Percentiles rank a stretch among this genome's conserved stretches.
These are phyloP conservation scores for Trichogramma evanescens DNA, from an alignment of 2,888 invertebrate species.

Conservation along the genomic window DNA sequence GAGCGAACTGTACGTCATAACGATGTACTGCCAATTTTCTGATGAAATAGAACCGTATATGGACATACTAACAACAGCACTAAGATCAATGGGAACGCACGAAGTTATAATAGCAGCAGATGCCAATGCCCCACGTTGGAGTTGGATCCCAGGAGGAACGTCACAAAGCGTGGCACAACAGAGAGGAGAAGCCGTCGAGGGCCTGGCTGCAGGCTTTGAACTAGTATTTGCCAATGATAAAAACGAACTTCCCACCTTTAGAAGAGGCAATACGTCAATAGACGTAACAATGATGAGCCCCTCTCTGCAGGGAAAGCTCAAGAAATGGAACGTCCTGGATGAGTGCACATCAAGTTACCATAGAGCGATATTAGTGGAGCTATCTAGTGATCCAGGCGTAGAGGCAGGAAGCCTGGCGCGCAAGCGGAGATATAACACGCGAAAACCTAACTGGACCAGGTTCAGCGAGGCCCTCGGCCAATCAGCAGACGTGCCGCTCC, in stretches of 20 bases:
- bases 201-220: background rate
- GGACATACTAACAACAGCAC: too few relatives aligned
- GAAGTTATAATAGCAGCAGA: background rate
- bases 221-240: background rate
- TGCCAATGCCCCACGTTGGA: background rate
- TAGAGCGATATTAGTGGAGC: constrained; percentile 1
- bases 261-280: background rate
- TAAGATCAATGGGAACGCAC: too few relatives aligned
- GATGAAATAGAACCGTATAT: too few relatives aligned
- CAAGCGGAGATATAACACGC: too few relatives aligned
- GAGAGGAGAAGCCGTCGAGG: background rate
- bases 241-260: background rate
- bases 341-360: constrained; percentile 14
- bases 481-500: too few relatives aligned
- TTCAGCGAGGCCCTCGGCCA: background rate
- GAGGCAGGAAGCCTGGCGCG: too few relatives aligned
- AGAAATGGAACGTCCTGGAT: background rate
- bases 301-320: background rate
- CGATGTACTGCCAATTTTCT: background rate
- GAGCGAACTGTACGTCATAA: background rate
- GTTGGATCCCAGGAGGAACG: background rate
- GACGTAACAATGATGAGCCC: too few relatives aligned
- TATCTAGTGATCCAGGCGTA: background rate
- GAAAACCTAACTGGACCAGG: too few relatives aligned
- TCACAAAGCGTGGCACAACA: too few relatives aligned